Percentiles rank a stretch among this genome's conserved stretches.
phyloP scores from a whole-genome alignment of 2,797 vertebrate genomes.

The Astyanax mexicanus region DNA sequence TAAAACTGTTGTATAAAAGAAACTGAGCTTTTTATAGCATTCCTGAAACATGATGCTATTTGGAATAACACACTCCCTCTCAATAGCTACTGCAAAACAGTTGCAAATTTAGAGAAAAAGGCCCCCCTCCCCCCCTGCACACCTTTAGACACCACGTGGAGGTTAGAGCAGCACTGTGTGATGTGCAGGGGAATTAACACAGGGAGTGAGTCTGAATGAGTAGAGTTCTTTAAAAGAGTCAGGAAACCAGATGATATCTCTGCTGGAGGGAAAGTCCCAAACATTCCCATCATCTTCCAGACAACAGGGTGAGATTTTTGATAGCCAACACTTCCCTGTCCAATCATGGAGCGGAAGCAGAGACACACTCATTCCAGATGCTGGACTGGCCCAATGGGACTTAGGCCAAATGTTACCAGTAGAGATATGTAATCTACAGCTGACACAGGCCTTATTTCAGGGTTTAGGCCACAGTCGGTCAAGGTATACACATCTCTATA shows the following conservation, averaged over 20 bases:
- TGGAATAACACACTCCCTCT: too few relatives aligned
- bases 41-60: too few relatives aligned
- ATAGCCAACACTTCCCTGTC: constrained; percentile 82
- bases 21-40: too few relatives aligned
- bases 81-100: too few relatives aligned
- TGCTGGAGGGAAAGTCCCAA: constrained; percentile 79
- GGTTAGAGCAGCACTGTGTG: constrained; percentile 73
- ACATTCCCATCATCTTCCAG: constrained; percentile 81
- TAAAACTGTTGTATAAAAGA: too few relatives aligned
- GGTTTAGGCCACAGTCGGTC: constrained; percentile 17
- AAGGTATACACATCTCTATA: constrained; percentile 60
- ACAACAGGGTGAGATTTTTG: constrained; percentile 79
- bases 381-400: constrained; percentile 62
- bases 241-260: constrained; percentile 81
- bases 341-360: constrained; percentile 77
- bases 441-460: constrained; percentile 51
- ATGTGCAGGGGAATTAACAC: constrained; percentile 73
- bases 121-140: background rate
- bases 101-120: too few relatives aligned
- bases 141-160: constrained; percentile 6
- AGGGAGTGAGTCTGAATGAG: constrained; percentile 72
- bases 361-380: constrained; percentile 83
- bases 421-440: constrained; percentile 42
- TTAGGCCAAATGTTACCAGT: constrained; percentile 33
- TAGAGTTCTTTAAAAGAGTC: constrained; percentile 77